Percentiles rank a stretch among this genome's conserved stretches.
Evolutionary conservation across 64 coral and sea anemone species (phyloP).

Genomic region (Astreopora myriophthalma): DNA sequence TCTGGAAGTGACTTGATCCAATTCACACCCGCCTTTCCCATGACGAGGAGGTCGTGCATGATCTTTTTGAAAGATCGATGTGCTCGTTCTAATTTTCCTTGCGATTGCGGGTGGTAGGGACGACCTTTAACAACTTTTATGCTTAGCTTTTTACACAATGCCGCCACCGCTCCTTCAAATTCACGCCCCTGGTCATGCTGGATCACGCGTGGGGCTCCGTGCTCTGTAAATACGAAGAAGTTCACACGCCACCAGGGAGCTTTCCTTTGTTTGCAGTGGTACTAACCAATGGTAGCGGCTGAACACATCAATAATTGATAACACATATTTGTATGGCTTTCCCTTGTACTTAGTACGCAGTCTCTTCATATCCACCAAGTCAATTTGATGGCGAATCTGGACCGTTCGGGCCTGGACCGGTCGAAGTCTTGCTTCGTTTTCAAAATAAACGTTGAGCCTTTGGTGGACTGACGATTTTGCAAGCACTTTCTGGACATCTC

Average conservation of each 20-base stretch:
- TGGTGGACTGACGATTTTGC: constrained; percentile 48
- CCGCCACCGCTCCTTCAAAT: constrained; percentile 7
- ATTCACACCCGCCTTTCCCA: constrained; percentile 33
- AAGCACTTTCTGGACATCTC: constrained; percentile 46
- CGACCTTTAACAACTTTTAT: constrained; percentile 58
- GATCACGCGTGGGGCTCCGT: constrained; percentile 31
- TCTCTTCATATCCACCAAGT: constrained; percentile 56
- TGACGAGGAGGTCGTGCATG: constrained; percentile 29
- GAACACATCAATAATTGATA: constrained; percentile 55
- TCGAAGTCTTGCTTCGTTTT: constrained; percentile 53
- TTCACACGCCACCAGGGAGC: background rate
- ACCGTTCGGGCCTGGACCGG: constrained; percentile 3
- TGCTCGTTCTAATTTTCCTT: constrained; percentile 53
- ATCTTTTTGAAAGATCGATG: constrained; percentile 46
- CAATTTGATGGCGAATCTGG: constrained; percentile 53
- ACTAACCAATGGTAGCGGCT: constrained; percentile 64
- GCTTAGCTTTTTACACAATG: constrained; percentile 7
- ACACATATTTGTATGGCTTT: constrained; percentile 34
- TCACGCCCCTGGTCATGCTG: constrained; percentile 38
- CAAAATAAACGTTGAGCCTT: constrained; percentile 62
- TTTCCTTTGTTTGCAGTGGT: constrained; percentile 21
- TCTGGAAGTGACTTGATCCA: constrained; percentile 21
- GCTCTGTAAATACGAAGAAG: constrained; percentile 26
- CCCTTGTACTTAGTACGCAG: constrained; percentile 8
- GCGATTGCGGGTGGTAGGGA: constrained; percentile 62